These are phyloP conservation scores for Nomada goodeniana DNA, from an alignment of 2,888 invertebrate species.

Conservation along the genomic window DNA sequence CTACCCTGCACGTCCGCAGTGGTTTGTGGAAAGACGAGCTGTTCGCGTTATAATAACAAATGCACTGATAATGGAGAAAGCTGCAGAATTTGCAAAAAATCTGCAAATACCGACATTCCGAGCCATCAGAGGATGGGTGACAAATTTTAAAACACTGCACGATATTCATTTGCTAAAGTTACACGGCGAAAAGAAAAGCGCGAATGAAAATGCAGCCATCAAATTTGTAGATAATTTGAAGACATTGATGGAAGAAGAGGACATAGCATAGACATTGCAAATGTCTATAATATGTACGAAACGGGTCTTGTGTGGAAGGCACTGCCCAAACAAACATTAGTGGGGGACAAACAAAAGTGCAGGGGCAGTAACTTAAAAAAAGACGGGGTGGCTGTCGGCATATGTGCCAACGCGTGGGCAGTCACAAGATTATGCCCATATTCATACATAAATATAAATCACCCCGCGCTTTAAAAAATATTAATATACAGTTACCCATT, in stretches of 20 bases:
- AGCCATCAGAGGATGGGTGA: no score
- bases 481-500: not conserved
- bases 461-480: not conserved
- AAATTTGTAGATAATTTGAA: not conserved
- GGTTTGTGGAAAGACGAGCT: no score
- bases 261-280: not conserved
- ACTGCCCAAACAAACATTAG: not conserved
- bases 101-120: no score
- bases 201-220: not conserved
- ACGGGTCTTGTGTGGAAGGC: not conserved
- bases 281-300: not conserved
- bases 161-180: no score
- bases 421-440: not conserved
- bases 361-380: not conserved
- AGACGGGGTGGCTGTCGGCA: not conserved
- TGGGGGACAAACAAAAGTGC: not conserved
- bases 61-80: no score
- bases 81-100: no score
- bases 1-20: no score
- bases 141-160: no score
- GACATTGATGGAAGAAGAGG: not conserved
- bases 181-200: not conserved
- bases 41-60: no score
- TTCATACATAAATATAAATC: not conserved
- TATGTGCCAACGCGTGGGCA: not conserved